These are phyloP conservation scores for Pluvianellus socialis DNA, from an alignment of 2,113 vertebrate species.

Conservation along the genomic window DNA sequence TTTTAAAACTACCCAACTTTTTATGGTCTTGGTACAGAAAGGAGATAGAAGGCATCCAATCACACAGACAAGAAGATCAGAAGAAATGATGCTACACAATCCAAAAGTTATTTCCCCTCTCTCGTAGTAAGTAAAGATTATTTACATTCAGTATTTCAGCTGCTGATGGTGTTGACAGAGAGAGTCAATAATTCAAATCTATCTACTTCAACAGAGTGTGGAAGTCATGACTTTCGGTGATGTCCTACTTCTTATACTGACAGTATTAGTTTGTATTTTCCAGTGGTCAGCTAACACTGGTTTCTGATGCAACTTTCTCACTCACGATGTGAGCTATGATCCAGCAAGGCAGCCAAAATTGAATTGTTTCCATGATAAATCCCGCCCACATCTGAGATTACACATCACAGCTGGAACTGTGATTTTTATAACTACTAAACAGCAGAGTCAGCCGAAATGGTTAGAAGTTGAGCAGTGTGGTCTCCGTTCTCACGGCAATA, in stretches of 20 bases:
- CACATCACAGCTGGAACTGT: neutral
- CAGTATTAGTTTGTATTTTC: neutral
- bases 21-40: neutral
- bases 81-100: neutral
- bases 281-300: neutral
- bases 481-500: neutral
- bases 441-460: neutral
- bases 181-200: neutral
- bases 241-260: neutral
- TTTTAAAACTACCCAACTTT: neutral
- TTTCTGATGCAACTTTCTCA: constrained; percentile 4
- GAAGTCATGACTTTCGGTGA: neutral
- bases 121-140: neutral
- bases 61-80: neutral
- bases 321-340: neutral
- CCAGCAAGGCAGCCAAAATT: neutral
- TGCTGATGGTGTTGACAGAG: neutral
- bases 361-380: constrained; percentile 37
- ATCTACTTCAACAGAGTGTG: neutral
- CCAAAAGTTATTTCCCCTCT: neutral
- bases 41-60: neutral
- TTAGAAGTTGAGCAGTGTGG: neutral
- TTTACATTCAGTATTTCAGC: neutral
- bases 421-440: neutral
- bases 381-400: neutral